Conservation (phyloP, 2,888 invertebrate genomes). For the Megaustenia siamemsis region DNA sequence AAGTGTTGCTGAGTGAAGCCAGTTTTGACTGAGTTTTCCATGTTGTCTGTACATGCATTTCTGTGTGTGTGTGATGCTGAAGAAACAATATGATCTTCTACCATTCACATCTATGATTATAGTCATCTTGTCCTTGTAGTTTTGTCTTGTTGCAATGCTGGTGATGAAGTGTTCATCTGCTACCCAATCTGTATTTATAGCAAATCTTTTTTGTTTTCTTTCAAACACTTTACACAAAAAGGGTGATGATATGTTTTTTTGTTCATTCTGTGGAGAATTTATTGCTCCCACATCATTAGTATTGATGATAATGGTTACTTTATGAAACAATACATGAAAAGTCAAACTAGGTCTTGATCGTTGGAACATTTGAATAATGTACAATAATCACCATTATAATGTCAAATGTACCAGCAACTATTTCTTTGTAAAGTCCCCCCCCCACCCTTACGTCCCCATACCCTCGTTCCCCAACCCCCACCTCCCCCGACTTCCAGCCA, state of each 20-base stretch:
- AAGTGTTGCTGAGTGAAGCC: neutral
- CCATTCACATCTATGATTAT: neutral
- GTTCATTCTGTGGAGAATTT: conserved; percentile 59
- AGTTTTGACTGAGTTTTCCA: neutral
- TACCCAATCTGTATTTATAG: conserved; percentile 38
- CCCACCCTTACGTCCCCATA: neutral
- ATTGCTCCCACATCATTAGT: conserved; percentile 59
- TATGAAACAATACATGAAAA: conserved; percentile 13
- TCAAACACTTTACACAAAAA: conserved; percentile 51
- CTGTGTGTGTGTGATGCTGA: neutral
- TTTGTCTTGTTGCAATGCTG: conserved; percentile 42
- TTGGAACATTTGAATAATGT: conserved; percentile 28
- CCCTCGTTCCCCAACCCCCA: too few species aligned
- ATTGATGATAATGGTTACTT: conserved; percentile 50
- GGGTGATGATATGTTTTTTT: conserved; percentile 48
- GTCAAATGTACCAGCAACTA: conserved; percentile 47
- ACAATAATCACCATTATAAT: conserved; percentile 17
- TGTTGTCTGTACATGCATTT: neutral
- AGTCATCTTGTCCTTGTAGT: neutral
- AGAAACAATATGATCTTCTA: neutral
- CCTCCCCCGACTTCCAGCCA: conserved; percentile 33
- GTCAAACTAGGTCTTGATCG: conserved; percentile 10
- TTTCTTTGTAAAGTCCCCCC: conserved; percentile 17
- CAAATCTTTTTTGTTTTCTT: conserved; percentile 25
- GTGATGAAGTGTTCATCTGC: conserved; percentile 43